Percentiles rank a stretch among this genome's conserved stretches.
Evolutionary conservation across 2,888 invertebrate genomes (phyloP).

Genomic region (Escarpia spicata): DNA sequence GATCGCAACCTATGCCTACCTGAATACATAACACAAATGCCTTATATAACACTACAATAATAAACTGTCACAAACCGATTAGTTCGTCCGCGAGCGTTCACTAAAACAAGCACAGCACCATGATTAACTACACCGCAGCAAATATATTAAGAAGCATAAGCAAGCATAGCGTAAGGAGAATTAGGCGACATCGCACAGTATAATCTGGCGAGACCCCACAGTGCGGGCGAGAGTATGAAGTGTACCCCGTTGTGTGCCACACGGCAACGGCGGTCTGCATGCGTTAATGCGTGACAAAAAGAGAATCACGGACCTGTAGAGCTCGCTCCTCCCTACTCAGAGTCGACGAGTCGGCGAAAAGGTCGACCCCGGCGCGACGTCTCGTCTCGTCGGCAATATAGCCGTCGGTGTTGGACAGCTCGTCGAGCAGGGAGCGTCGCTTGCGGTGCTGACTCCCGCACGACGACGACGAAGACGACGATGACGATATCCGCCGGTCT

Average conservation of each 20-base stretch:
- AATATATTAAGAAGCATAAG: neutral
- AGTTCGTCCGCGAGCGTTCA: neutral
- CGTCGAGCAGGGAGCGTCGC: slow-evolving; percentile 42
- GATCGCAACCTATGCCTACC: neutral
- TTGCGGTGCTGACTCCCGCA: slow-evolving; percentile 21
- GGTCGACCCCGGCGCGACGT: slow-evolving; percentile 33
- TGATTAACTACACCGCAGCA: neutral
- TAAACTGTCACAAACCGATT: neutral
- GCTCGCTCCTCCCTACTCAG: slow-evolving; percentile 47
- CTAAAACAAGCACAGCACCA: neutral
- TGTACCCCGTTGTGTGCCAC: neutral
- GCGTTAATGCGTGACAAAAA: neutral
- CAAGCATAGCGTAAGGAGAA: neutral
- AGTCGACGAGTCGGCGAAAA: slow-evolving; percentile 43
- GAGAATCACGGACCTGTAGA: slow-evolving; percentile 41
- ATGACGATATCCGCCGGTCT: neutral
- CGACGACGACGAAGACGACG: neutral
- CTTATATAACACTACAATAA: neutral
- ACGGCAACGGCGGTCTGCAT: neutral
- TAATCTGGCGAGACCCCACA: neutral
- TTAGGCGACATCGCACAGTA: neutral
- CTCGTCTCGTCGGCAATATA: slow-evolving; percentile 42
- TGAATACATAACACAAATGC: neutral
- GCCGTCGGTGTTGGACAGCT: slow-evolving; percentile 46
- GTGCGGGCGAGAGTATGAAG: neutral